Percentiles rank a stretch among this genome's conserved stretches.
Conservation (phyloP, 2,888 invertebrate genomes). For the Aleiodes testaceus region DNA sequence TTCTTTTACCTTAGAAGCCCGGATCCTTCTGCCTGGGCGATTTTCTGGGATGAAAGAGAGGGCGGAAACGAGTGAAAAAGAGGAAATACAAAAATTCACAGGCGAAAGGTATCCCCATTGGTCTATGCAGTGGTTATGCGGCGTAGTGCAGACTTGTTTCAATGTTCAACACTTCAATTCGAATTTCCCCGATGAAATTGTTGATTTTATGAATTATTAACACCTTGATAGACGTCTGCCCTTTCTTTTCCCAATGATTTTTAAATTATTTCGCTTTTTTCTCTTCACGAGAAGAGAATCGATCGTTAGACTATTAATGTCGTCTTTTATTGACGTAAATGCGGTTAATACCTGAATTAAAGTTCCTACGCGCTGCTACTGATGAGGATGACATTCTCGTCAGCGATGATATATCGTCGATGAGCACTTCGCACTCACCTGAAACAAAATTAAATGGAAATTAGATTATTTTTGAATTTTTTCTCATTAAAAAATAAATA, state of each 20-base stretch:
- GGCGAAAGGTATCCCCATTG: constrained; percentile 30
- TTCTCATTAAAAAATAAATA: background rate
- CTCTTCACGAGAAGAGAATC: no score
- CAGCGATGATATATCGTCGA: constrained; percentile 43
- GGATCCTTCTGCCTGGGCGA: constrained; percentile 35
- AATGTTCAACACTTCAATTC: background rate
- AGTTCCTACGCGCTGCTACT: constrained; percentile 45
- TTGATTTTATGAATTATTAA: no score
- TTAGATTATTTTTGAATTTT: background rate
- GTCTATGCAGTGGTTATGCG: constrained; percentile 48
- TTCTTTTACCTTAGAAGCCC: constrained; percentile 15
- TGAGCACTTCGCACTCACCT: constrained; percentile 61
- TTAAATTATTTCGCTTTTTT: no score
- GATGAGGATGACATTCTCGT: constrained; percentile 42
- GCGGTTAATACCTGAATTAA: constrained; percentile 56
- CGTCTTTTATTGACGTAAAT: background rate
- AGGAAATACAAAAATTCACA: constrained; percentile 8
- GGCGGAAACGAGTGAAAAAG: background rate
- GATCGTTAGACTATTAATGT: background rate
- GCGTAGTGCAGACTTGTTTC: constrained; percentile 47
- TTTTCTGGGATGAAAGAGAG: constrained; percentile 19
- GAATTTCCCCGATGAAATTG: constrained; percentile 11
- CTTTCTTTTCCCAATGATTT: no score
- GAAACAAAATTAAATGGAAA: constrained; percentile 45
- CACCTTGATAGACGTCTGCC: no score